phyloP scores from a whole-genome alignment of 2,797 vertebrate genomes.

The Pseudochaenichthys georgianus region DNA sequence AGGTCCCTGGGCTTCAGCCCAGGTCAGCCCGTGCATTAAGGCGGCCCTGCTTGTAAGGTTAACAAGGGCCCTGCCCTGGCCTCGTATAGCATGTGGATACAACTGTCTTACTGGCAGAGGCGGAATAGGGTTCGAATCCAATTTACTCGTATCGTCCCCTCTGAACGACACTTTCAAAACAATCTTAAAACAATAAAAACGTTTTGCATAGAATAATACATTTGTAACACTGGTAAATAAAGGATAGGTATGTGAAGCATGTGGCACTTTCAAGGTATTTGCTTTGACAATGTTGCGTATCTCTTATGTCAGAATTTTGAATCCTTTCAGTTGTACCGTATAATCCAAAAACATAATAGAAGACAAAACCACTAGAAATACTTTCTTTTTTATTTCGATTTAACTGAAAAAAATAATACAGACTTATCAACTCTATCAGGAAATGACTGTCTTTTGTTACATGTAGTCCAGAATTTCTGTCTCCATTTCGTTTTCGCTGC shows the following conservation, averaged over 20 bases:
- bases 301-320: not conserved
- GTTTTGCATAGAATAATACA: not conserved
- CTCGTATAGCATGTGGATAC: too few species aligned
- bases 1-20: too few species aligned
- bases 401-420: not conserved
- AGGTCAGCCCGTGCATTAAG: too few species aligned
- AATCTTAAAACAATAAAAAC: too few species aligned
- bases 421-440: conserved; percentile 20
- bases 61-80: too few species aligned
- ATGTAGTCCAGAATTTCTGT: conserved; percentile 97
- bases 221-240: not conserved
- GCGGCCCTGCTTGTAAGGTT: too few species aligned
- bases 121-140: too few species aligned
- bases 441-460: conserved; percentile 63
- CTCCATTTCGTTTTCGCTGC: conserved; percentile 98
- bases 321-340: too few species aligned
- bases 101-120: too few species aligned
- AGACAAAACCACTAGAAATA: conserved; percentile 15
- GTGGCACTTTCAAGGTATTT: not conserved
- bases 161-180: too few species aligned
- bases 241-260: not conserved
- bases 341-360: not conserved
- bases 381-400: conserved; percentile 40
- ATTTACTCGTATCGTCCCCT: too few species aligned
- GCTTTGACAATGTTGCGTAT: not conserved